phyloP scores from a whole-genome alignment of 2,113 vertebrate species.

The Struthidea cinerea region DNA sequence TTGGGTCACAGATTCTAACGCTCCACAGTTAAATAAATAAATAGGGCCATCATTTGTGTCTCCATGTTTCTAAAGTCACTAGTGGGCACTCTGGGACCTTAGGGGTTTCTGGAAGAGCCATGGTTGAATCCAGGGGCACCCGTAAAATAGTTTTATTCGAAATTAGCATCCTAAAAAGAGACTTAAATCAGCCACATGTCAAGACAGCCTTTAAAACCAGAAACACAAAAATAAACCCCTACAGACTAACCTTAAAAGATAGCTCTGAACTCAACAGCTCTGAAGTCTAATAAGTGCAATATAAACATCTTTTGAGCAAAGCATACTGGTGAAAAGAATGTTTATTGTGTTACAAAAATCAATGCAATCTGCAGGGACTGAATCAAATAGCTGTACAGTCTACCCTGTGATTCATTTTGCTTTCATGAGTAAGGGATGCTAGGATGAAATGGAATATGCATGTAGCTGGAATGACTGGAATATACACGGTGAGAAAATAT shows the following conservation, averaged over 20 bases:
- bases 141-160: background rate
- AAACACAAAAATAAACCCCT: slow-evolving; percentile 3
- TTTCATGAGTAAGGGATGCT: slow-evolving; percentile 11
- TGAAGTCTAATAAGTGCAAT: slow-evolving; percentile 27
- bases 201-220: slow-evolving; percentile 11
- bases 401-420: slow-evolving; percentile 21
- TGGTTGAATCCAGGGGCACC: background rate
- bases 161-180: background rate
- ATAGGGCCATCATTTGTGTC: background rate
- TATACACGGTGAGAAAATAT: background rate
- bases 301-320: slow-evolving; percentile 47
- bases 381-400: background rate
- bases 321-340: background rate
- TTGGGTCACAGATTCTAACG: background rate
- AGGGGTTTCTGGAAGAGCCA: background rate
- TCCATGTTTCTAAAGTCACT: background rate
- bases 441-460: slow-evolving; percentile 43
- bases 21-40: background rate
- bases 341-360: slow-evolving; percentile 50
- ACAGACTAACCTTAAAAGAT: slow-evolving; percentile 9
- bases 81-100: background rate
- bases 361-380: slow-evolving; percentile 8
- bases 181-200: background rate
- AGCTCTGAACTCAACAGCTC: background rate
- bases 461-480: background rate